phyloP scores from a whole-genome alignment of 2,888 invertebrate species.

The Diarsia mendica region DNA sequence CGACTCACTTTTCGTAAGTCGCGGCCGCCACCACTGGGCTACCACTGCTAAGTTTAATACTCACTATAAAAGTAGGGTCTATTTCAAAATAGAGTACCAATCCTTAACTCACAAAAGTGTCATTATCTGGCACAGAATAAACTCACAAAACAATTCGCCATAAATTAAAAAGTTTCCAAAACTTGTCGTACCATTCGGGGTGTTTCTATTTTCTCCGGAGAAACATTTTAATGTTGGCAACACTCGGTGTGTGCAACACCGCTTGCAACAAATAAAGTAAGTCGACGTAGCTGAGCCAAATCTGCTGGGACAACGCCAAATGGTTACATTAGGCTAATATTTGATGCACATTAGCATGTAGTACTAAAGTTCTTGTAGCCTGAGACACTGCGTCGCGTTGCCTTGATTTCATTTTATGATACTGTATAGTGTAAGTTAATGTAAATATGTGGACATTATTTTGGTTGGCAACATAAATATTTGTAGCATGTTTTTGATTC shows the following conservation, averaged over 20 bases:
- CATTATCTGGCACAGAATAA: slow-evolving; percentile 31
- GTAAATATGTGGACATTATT: neutral
- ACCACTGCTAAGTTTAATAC: neutral
- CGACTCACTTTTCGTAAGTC: too few relatives aligned
- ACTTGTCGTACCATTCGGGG: slow-evolving; percentile 32
- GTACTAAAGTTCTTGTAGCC: slow-evolving; percentile 30
- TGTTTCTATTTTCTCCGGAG: slow-evolving; percentile 54
- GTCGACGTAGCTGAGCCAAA: slow-evolving; percentile 71
- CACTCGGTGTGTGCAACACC: slow-evolving; percentile 52
- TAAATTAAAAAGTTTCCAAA: slow-evolving; percentile 49
- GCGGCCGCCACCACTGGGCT: too few relatives aligned
- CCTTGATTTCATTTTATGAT: slow-evolving; percentile 40
- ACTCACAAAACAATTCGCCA: slow-evolving; percentile 30
- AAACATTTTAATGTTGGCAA: slow-evolving; percentile 56
- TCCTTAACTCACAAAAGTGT: neutral
- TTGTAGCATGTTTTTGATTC: neutral
- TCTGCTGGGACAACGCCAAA: slow-evolving; percentile 77
- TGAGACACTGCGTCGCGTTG: slow-evolving; percentile 41
- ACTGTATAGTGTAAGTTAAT: slow-evolving; percentile 2
- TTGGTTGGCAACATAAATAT: neutral
- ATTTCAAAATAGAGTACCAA: neutral
- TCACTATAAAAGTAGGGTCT: too few relatives aligned
- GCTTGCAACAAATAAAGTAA: slow-evolving; percentile 67
- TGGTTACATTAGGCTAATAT: slow-evolving; percentile 79
- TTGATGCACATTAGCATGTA: slow-evolving; percentile 71